Conservation (phyloP, 30 jellyfish, hydroid and myxozoan genomes). For the Calvadosia cruxmelitensis region DNA sequence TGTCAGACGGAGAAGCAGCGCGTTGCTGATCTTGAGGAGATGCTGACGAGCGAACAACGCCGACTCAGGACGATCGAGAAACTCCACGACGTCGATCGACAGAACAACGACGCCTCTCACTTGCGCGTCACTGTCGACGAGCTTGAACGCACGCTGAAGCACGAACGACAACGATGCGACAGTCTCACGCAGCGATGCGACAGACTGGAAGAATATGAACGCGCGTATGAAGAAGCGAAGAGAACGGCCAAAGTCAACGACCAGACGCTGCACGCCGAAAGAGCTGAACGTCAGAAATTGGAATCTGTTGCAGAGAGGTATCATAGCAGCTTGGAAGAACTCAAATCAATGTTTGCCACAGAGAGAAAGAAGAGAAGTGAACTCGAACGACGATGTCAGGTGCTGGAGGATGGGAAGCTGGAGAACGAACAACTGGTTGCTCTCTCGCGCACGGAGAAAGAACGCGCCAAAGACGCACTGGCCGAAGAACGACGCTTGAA, state of each 20-base stretch:
- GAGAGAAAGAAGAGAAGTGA: conserved; percentile 37
- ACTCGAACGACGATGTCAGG: conserved; percentile 28
- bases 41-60: too few species aligned
- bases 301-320: conserved; percentile 51
- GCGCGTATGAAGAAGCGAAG: conserved; percentile 30
- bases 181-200: neutral
- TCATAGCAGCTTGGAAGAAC: conserved; percentile 48
- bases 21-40: too few species aligned
- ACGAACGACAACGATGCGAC: too few species aligned
- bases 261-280: conserved; percentile 31
- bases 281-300: conserved; percentile 37
- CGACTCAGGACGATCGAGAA: too few species aligned
- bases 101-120: too few species aligned
- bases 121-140: too few species aligned
- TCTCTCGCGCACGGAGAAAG: conserved; percentile 22
- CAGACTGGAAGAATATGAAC: conserved; percentile 20
- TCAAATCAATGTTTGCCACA: conserved; percentile 29
- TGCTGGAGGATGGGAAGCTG: neutral
- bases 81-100: too few species aligned
- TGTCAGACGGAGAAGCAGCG: too few species aligned
- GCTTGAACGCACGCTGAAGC: too few species aligned
- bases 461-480: conserved; percentile 18
- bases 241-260: conserved; percentile 26
- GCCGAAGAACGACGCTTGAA: conserved; percentile 3
- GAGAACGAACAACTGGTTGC: conserved; percentile 42